Percentiles rank a stretch among this genome's conserved stretches.
These are phyloP conservation scores for Meles meles DNA, from an alignment of 2,113 vertebrate genomes.

Conservation along the genomic window DNA sequence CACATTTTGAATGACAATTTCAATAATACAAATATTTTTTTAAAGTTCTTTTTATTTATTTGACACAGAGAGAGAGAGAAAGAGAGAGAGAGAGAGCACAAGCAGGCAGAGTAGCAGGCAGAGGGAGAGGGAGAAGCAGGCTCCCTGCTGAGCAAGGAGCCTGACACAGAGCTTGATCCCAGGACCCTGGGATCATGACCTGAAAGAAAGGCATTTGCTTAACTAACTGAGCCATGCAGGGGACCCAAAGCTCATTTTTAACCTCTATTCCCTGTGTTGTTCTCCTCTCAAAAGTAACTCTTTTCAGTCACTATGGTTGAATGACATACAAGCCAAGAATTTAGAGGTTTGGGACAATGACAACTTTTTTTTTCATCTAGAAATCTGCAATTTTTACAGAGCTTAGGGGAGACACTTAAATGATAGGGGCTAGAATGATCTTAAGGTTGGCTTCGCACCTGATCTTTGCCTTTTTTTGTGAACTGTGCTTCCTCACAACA, in stretches of 20 bases:
- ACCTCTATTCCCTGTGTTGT: no score
- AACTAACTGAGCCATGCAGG: no score
- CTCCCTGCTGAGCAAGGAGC: no score
- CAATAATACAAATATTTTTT: no score
- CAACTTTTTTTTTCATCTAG: not conserved
- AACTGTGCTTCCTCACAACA: not conserved
- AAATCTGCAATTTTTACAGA: not conserved
- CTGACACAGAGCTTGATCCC: no score
- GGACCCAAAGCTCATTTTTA: not conserved
- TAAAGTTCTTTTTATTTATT: not conserved
- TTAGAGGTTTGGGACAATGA: not conserved
- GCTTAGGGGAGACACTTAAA: not conserved
- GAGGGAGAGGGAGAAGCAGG: no score
- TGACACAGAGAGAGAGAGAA: no score
- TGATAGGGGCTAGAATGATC: not conserved
- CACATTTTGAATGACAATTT: not conserved
- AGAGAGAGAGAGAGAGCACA: no score
- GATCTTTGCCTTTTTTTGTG: not conserved
- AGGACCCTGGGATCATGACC: no score
- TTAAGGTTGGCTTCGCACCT: not conserved
- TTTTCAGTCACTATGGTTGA: not conserved
- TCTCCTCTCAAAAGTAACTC: not conserved
- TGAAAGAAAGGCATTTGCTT: no score
- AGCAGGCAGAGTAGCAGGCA: no score
- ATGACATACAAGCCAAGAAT: not conserved